phyloP scores from a whole-genome alignment of 2,797 vertebrate species.

The Onychomys arenicola region DNA sequence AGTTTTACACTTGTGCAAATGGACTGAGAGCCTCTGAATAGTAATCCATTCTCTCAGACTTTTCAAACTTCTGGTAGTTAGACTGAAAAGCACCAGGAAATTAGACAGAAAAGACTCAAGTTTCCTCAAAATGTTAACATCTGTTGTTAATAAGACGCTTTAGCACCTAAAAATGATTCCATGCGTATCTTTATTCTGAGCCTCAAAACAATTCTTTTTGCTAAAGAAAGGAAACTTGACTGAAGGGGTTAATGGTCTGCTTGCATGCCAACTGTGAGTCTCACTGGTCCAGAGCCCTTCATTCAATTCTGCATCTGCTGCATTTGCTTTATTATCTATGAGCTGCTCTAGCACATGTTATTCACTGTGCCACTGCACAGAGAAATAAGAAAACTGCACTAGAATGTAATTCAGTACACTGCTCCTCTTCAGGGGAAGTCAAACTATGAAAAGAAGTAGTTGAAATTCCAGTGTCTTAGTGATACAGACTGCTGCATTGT shows the following conservation, averaged over 20 bases:
- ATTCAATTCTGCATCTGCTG: neutral
- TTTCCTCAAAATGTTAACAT: neutral
- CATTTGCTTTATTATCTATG: neutral
- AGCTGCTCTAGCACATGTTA: neutral
- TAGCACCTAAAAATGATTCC: slow-evolving; percentile 16
- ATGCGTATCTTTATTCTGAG: slow-evolving; percentile 1
- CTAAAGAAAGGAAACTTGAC: neutral
- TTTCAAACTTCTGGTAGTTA: slow-evolving; percentile 21
- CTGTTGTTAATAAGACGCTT: neutral
- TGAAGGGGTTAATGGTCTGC: neutral
- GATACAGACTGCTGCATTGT: neutral
- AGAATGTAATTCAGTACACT: neutral
- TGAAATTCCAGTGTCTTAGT: neutral
- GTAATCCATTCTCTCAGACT: neutral
- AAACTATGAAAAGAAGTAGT: slow-evolving; percentile 22
- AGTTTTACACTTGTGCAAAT: neutral
- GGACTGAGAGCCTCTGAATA: slow-evolving; percentile 28
- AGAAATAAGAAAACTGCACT: neutral
- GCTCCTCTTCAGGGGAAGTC: neutral
- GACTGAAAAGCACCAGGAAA: slow-evolving; percentile 21
- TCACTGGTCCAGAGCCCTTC: neutral
- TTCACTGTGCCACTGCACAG: neutral
- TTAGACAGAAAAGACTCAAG: neutral
- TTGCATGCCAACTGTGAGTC: neutral
- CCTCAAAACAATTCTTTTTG: slow-evolving; percentile 28